Evolutionary conservation across 2,113 vertebrate genomes (phyloP).

Genomic region (Girardinichthys multiradiatus): DNA sequence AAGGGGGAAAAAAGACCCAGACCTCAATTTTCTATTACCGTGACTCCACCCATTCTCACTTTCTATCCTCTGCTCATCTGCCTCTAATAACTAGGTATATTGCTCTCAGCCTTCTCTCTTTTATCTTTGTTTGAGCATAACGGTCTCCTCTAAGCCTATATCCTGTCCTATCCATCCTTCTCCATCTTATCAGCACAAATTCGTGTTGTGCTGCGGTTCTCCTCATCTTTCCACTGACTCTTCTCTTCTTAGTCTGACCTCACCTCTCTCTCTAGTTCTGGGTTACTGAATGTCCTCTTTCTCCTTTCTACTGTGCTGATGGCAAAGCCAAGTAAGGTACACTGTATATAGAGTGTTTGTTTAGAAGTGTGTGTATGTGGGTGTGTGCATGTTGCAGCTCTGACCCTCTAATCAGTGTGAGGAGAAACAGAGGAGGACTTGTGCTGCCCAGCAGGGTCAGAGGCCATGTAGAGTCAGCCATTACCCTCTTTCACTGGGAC

Average conservation of each 20-base stretch:
- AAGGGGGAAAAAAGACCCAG: slow-evolving; percentile 15
- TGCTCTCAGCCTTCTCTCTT: slow-evolving; percentile 48
- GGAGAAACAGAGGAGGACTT: slow-evolving; percentile 86
- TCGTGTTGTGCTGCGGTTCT: slow-evolving; percentile 56
- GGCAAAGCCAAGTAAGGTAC: slow-evolving; percentile 60
- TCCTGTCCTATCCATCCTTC: slow-evolving; percentile 57
- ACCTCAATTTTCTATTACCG: slow-evolving; percentile 46
- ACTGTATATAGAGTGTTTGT: slow-evolving; percentile 40
- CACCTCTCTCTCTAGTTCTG: slow-evolving; percentile 45
- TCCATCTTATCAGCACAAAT: slow-evolving; percentile 67
- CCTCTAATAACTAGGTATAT: slow-evolving; percentile 68
- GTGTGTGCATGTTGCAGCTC: slow-evolving; percentile 58
- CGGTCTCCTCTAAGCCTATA: slow-evolving; percentile 55
- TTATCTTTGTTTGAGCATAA: slow-evolving; percentile 66
- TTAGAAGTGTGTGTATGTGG: slow-evolving; percentile 29
- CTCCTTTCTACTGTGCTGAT: slow-evolving; percentile 73
- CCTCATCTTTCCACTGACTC: slow-evolving; percentile 40
- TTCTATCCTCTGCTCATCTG: slow-evolving; percentile 48
- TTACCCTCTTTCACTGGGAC: slow-evolving; percentile 72
- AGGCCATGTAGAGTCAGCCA: slow-evolving; percentile 82
- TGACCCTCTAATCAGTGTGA: slow-evolving; percentile 83
- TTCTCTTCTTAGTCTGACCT: slow-evolving; percentile 55
- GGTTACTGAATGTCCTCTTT: slow-evolving; percentile 61
- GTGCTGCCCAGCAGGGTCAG: slow-evolving; percentile 81
- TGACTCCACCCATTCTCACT: slow-evolving; percentile 47